Evolutionary conservation across 2,797 vertebrate genomes (phyloP), one percentile per base, ranked within the genome.

Genomic region (Emys orbicularis): DNA sequence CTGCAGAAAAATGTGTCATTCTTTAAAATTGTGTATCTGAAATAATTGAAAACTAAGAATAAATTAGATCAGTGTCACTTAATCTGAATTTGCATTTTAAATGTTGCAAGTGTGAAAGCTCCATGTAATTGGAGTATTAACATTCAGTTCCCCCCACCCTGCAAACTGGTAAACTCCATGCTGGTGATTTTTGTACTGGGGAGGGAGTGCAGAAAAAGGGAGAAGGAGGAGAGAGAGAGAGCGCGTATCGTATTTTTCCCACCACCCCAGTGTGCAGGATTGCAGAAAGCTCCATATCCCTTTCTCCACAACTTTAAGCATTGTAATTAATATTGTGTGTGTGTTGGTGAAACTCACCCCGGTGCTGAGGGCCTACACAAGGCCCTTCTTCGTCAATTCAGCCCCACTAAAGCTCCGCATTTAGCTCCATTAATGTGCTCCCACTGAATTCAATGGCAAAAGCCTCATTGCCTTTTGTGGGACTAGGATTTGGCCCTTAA

Each of bases 1-100:
- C 74, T 87, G 34, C 7, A 84, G 89, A 77, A 94, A 96, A 94
- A 93, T 18, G 81, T 61, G 81, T 61, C 3, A 87, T 90, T 96
- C 96, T 88, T 19, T 86, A 74, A 90, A 93, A 85, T 9, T 4
- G 18, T 85, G 25, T 29, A 94, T 90, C 86, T 90, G 81, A 92
- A 94, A 86, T 93, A 93, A 91, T 47, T 56, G 47, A 90, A 94
- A 87, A 88, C n/a, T 15, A 54, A 50, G 68, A 92, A 21, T 84
- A 90, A 34, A 47, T 91, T 76, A 86, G 16, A 95, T 27, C 50
- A 83, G 59, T 81, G 87, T 87, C 54, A 80, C 54, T 86, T 93
- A 79, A 90, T 74, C 68, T 88, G 49, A 90, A 91, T 91, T 87
- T 44, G 52, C 18, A 2, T 84, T 88, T 54, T 77, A 91, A 87